phyloP scores from a whole-genome alignment of 1,140 invertebrate genomes.

The Papilio glaucus region DNA sequence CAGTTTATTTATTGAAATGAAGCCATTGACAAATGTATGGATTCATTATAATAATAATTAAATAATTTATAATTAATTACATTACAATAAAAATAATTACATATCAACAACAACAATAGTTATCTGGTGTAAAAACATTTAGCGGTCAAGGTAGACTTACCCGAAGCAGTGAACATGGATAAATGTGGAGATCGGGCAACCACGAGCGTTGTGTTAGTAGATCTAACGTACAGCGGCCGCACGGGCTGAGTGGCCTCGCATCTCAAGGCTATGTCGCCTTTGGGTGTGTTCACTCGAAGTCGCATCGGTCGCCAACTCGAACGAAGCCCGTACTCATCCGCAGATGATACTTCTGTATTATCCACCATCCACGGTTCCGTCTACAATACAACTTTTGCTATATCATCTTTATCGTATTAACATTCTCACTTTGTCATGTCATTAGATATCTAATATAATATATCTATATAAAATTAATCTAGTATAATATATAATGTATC shows the following conservation, averaged over 20 bases:
- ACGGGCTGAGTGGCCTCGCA: constrained; percentile 71
- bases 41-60: too few species aligned
- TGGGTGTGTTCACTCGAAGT: constrained; percentile 54
- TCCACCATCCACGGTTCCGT: constrained; percentile 66
- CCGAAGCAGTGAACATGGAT: constrained; percentile 74
- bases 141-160: constrained; percentile 52
- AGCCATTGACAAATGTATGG: too few species aligned
- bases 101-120: too few species aligned
- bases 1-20: too few species aligned
- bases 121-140: too few species aligned
- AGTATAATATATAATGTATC: neutral
- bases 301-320: constrained; percentile 64
- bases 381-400: constrained; percentile 42
- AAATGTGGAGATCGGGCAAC: constrained; percentile 68
- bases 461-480: neutral
- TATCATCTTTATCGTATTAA: neutral
- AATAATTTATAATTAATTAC: too few species aligned
- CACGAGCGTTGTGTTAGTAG: constrained; percentile 59
- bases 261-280: constrained; percentile 52
- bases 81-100: too few species aligned
- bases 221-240: constrained; percentile 60
- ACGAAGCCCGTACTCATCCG: constrained; percentile 61
- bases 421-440: too few species aligned
- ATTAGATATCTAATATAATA: too few species aligned
- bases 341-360: constrained; percentile 63